Base-by-base conservation (phyloP, 92 coral and sea anemone species). In the Muricea muricata region DNA sequence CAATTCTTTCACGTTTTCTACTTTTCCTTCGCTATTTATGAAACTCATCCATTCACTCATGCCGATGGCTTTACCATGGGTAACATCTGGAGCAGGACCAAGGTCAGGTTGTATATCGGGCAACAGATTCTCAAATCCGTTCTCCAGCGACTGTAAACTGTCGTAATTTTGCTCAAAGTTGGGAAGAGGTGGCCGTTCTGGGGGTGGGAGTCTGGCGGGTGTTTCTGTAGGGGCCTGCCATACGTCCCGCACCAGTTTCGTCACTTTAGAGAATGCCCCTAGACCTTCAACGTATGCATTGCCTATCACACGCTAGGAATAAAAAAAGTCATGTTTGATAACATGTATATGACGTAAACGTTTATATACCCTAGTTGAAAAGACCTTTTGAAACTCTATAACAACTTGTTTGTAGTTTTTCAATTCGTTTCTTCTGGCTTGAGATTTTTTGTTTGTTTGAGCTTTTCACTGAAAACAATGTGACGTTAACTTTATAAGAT, bases 231-330 rank as follows among this genome's bases (percentile, higher is more conserved):
- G 83, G 54, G 69, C 83, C 30, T 78, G 29, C 83, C 83, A 78
- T 25, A 90, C 92, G 77, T 93, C 96, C 10, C 99, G 87, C 58
- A 96, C 94, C 81, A 91, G 90, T 56, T 87, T 91, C 9, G 99
- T 96, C 12, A 96, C 99, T 67, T 93, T 96, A 10, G 99, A 94
- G 50, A 96, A 73, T 50, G 99, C 99, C 82, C 93, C 97, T 87
- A 96, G 89, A 29, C 99, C 92, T 82, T 96, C 97, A 46, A 93
- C 94, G 81, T 96, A 96, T 4, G 98, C 99, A 90, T 84, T 86
- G 91, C 94, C 89, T 34, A 96, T 42, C 31, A 96, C 73, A 29
- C 91, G 89, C 94, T 92, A 90, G 48, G 75, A 69, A 80, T 35
- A 31, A 39, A 21, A 55, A 86, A 45, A 61, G 26, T 69, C 33